Evolutionary conservation across 1,140 invertebrate genomes (phyloP).

Genomic region (Listronotus bonariensis): DNA sequence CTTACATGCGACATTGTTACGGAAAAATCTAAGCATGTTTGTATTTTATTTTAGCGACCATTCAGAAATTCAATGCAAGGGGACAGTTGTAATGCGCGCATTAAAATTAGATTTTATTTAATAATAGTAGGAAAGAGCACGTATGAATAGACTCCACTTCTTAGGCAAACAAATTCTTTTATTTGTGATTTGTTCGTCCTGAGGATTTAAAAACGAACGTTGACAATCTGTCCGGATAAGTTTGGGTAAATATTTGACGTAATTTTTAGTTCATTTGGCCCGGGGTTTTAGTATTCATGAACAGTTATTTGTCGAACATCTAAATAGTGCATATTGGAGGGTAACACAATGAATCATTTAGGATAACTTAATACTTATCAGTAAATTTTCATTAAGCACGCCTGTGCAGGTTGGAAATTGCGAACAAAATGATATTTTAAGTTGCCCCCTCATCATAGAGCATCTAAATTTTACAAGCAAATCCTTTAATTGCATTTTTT

Average conservation of each 20-base stretch:
- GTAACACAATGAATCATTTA: too few relatives aligned
- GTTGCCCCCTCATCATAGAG: too few relatives aligned
- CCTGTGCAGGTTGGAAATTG: too few relatives aligned
- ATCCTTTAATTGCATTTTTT: too few relatives aligned
- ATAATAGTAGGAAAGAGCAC: conserved; percentile 3
- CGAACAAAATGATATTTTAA: too few relatives aligned
- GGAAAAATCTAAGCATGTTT: conserved; percentile 9
- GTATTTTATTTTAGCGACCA: conserved; percentile 13
- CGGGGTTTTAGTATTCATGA: too few relatives aligned
- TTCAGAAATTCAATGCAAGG: conserved; percentile 3
- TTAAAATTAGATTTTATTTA: conserved; percentile 17
- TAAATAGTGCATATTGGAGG: too few relatives aligned
- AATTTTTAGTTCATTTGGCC: neutral
- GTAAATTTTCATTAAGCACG: too few relatives aligned
- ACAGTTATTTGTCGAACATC: too few relatives aligned
- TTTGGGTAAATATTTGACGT: conserved; percentile 24
- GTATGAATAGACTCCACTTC: conserved; percentile 1
- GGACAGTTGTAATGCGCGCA: conserved; percentile 14
- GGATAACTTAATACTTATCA: too few relatives aligned
- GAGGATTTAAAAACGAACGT: conserved; percentile 6
- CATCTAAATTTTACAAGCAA: too few relatives aligned
- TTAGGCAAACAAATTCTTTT: conserved; percentile 9
- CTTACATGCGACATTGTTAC: conserved; percentile 8
- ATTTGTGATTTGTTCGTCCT: conserved; percentile 3
- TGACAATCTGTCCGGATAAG: conserved; percentile 23